Evolutionary conservation across 2,113 vertebrate species (phyloP).

Genomic region (Ondatra zibethicus): DNA sequence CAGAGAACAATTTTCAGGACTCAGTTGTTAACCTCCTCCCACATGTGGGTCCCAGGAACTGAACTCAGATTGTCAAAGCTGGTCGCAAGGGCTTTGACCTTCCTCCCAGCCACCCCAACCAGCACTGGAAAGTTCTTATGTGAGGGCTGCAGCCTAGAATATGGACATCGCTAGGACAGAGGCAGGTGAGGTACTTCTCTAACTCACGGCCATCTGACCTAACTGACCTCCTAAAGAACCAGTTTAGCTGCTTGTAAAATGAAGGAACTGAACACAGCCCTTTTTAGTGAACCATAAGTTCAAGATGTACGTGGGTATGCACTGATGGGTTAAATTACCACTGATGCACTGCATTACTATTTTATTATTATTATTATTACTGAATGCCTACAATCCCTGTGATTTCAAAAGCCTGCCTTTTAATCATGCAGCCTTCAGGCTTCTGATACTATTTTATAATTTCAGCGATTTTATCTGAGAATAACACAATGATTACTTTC

Average conservation of each 20-base stretch:
- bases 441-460: not conserved
- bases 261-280: not conserved
- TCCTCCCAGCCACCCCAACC: not conserved
- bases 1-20: not conserved
- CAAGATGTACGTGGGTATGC: not conserved
- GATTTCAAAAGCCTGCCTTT: conserved; percentile 42
- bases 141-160: not conserved
- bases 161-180: not conserved
- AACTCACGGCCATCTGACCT: not conserved
- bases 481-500: not conserved
- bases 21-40: not conserved
- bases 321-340: not conserved
- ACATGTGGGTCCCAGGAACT: not conserved
- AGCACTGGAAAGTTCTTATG: not conserved
- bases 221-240: not conserved
- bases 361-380: conserved; percentile 16
- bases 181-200: not conserved
- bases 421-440: not conserved
- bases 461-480: not conserved
- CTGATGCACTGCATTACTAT: not conserved
- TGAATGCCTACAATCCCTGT: not conserved
- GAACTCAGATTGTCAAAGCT: not conserved
- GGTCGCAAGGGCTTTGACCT: not conserved
- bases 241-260: not conserved
- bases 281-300: conserved; percentile 44